Evolutionary conservation across 2,888 invertebrate species (phyloP), one percentile per base, ranked within the genome.

Genomic region (Tigriopus californicus): DNA sequence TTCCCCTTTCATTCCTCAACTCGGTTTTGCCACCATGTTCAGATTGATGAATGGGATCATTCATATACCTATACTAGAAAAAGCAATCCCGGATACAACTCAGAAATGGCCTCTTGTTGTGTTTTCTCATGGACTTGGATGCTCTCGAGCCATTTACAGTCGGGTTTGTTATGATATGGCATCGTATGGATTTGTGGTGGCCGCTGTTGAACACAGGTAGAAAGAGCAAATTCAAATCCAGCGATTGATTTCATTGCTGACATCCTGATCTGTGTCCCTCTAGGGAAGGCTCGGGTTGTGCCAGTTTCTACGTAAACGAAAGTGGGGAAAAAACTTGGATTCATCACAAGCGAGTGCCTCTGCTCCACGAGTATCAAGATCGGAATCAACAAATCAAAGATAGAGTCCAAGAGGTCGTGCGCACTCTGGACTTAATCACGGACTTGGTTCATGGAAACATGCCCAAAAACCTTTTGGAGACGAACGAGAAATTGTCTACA

Each of bases 101-200:
- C 46, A 58, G 49, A 61, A 61, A 20, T 68, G 78, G 61, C 80
- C 80, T 46, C 75, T 80, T 20, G 67, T 81, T 40, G 69, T 81
- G 25, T 75, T 81, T 65, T 80, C 80, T 0, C 82, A 81, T 67
- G 82, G 81, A 1, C 72, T 80, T 33, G 79, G 79, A 1, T 79
- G 77, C 1, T 75, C 74, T 64, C 69, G 80, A 62, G 78, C 77
- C 59, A 72, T 78, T n/a, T 79, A 80, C 66, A 76, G 77, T 25
- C 73, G 76, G 3, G 72, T 78, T 49, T 79, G 79, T 66, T 70
- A 73, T 49, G 80, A 81, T 64, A 67, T 82, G 59, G 80, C 81
- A 1, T 80, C 80, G 1, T 74, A 78, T 65, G 81, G 81, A 1
- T 80, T 76, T 67, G 68, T 81, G 11, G 79, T 81, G 1, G 79